Base-by-base conservation (phyloP, 35 echinoderm and acorn worm genomes). In the Ophiothrix spiculata region DNA sequence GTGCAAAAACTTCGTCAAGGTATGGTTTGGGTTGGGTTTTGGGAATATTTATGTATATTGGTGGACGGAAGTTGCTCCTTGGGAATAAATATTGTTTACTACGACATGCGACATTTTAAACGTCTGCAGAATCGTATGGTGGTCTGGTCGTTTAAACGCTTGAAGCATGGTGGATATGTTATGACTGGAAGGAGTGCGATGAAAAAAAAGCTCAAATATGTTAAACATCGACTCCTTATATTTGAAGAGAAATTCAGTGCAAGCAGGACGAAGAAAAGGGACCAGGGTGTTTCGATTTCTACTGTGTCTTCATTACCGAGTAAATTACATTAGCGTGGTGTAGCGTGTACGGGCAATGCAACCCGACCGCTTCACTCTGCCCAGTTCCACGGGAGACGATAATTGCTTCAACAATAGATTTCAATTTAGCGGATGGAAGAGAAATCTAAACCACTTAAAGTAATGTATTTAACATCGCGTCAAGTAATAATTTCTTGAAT, bases 361-460 rank as follows among this genome's bases (percentile, higher is more conserved):
- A 90, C 88, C 88, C 88, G 88, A 90, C 80, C 81, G 81, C 88
- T 80, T 80, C 13, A 77, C 4, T 46, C 4, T 33, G 64, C 33
- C 86, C 32, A 39, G 77, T 32, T 36, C 23, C 75, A 25, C 37
- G 31, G 4, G 79, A 84, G 69, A 90, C 82, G 78, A 90, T 90
- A 90, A 90, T 84, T 90, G 88, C 14, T 80, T 40, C 80, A 90
- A 90, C 88, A 90, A 90, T 90, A 90, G 80, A 75, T 90, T 90
- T 90, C 88, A 90, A 82, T 90, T 90, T 90, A 89, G 34, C 88
- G 88, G 88, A 90, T 90, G 81, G 88, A 76, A 39, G 39, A 37
- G 88, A 90, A 90, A 90, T 90, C 88, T 90, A 90, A 90, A 90
- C 88, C 88, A 90, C 88, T 90, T 90, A 90, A 90, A 90, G 88